Evolutionary conservation across 2,113 vertebrate genomes (phyloP).

Genomic region (Thunnus thynnus): DNA sequence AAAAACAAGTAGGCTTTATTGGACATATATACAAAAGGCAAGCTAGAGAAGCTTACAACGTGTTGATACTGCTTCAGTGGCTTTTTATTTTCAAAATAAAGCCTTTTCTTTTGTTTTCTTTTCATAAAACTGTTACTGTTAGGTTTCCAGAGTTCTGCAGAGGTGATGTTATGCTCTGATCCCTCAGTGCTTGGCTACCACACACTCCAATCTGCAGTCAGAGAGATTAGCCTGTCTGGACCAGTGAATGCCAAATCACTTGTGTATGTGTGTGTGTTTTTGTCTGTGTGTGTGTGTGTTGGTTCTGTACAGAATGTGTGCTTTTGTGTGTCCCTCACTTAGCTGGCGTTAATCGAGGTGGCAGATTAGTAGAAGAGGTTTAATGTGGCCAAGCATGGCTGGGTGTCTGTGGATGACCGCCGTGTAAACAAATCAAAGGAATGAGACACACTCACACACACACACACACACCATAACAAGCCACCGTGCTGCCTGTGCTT

Average conservation of each 20-base stretch:
- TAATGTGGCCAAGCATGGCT: conserved; percentile 53
- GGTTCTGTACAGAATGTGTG: background rate
- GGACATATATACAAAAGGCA: background rate
- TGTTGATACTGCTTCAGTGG: background rate
- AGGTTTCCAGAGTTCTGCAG: background rate
- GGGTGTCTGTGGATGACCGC: conserved; percentile 28
- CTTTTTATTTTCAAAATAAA: conserved; percentile 20
- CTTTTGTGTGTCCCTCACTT: conserved; percentile 42
- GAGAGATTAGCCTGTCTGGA: conserved; percentile 70
- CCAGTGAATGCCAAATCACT: conserved; percentile 54
- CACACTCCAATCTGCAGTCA: conserved; percentile 57
- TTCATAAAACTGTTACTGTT: conserved; percentile 19
- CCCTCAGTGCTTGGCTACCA: conserved; percentile 42
- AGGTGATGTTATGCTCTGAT: conserved; percentile 53
- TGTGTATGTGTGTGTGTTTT: conserved; percentile 18
- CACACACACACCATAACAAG: background rate
- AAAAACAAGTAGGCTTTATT: background rate
- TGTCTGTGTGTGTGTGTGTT: conserved; percentile 15
- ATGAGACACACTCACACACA: conserved; percentile 1
- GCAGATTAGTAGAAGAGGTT: conserved; percentile 69
- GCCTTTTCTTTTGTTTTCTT: background rate
- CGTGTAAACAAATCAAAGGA: conserved; percentile 48
- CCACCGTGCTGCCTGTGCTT: background rate
- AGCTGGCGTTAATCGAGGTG: conserved; percentile 52
- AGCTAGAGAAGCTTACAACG: background rate